Evolutionary conservation across 1,140 invertebrate genomes (phyloP).

Genomic region (Aphaenogaster ashmeadi): DNA sequence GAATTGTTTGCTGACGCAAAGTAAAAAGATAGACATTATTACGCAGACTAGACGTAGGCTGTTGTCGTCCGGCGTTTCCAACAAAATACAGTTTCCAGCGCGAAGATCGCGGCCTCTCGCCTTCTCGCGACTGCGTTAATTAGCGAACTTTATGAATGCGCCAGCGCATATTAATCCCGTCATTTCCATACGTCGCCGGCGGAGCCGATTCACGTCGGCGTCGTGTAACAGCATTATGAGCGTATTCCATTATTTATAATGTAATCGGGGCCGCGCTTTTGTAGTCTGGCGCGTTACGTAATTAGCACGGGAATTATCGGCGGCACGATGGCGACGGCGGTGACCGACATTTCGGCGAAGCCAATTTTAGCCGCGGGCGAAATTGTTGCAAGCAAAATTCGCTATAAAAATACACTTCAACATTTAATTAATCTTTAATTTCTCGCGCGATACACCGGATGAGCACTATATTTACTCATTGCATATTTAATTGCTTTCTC

Average conservation of each 20-base stretch:
- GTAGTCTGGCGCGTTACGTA: constrained; percentile 63
- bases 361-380: constrained; percentile 37
- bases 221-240: constrained; percentile 60
- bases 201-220: constrained; percentile 55
- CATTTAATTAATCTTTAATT: constrained; percentile 25
- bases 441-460: neutral
- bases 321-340: constrained; percentile 38
- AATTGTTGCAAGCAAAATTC: constrained; percentile 6
- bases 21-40: constrained; percentile 4
- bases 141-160: constrained; percentile 64
- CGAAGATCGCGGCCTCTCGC: constrained; percentile 48
- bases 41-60: neutral
- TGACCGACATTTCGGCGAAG: constrained; percentile 52
- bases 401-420: constrained; percentile 38
- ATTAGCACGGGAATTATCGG: constrained; percentile 60
- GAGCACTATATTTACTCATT: neutral
- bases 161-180: constrained; percentile 62
- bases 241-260: constrained; percentile 66
- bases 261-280: constrained; percentile 63
- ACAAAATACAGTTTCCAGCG: constrained; percentile 37
- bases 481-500: neutral
- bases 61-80: constrained; percentile 16
- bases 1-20: neutral
- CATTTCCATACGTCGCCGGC: constrained; percentile 62
- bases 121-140: constrained; percentile 60